Base-by-base conservation (phyloP, 2,888 invertebrate species). In the Xanthorhoe designata region DNA sequence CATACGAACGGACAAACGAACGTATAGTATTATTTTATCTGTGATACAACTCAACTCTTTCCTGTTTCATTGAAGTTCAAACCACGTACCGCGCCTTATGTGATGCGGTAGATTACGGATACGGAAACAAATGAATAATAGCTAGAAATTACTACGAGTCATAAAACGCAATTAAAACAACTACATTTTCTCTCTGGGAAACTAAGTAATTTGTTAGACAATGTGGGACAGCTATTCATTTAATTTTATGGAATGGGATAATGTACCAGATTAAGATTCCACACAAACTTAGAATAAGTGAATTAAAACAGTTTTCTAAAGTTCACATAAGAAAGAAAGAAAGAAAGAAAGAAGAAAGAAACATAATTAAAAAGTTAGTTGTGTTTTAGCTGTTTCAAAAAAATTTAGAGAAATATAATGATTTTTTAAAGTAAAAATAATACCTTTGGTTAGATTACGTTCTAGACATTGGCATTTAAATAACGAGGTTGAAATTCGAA, bases 101-200 rank as follows among this genome's bases (percentile, higher is more conserved):
- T 13, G 38, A 13, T 4, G 38, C 8, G 32, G 32, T 32, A 7
- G 32, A 32, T 32, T 32, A 32, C 32, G 32, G 13, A 13, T 13
- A 42, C 38, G 38, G 38, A 42, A 42, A 42, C 38, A 42, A 10
- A 42, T 42, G 38, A 42, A 42, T 42, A 47, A 47, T 47, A 17
- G 17, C 47, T 47, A 17, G 17, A 47, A 47, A 47, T 38, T 54
- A 35, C 8, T 13, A 57, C 32, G 51, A 57, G 13, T 52, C 47
- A n/a, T 53, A 45, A 47, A 49, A 24, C 19, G 42, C 57, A 38
- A 29, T 47, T 35, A 17, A 52, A 49, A 56, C 24, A 59, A 49
- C 38, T 66, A 60, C 15, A 45, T 47, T 47, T 47, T 47, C 47
- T 47, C 47, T 17, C 47, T 47, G 38, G 13, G 38, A 42, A 42